Evolutionary conservation across 2,888 invertebrate genomes (phyloP).

Genomic region (Hirudinaria manillensis): DNA sequence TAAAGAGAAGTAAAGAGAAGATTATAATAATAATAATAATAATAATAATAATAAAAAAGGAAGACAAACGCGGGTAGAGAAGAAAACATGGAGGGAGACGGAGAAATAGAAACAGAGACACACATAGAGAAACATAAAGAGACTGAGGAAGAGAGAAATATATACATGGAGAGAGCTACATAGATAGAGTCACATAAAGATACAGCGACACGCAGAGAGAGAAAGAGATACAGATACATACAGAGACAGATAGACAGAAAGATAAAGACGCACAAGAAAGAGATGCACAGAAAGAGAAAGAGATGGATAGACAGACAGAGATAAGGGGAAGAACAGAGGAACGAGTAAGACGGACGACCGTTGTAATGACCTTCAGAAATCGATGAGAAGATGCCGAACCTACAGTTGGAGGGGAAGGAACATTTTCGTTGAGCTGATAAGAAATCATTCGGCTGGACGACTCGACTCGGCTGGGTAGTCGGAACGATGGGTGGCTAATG

Average conservation of each 20-base stretch:
- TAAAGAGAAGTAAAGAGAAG: neutral
- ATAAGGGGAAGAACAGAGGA: neutral
- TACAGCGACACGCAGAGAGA: neutral
- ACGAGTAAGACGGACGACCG: neutral
- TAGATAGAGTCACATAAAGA: neutral
- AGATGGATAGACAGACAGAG: neutral
- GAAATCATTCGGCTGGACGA: too few relatives aligned
- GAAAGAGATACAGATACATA: neutral
- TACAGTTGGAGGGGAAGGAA: too few relatives aligned
- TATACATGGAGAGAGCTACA: neutral
- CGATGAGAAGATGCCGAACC: neutral
- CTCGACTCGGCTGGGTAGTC: too few relatives aligned
- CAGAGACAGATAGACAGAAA: neutral
- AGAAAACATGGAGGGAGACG: neutral
- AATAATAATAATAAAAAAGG: neutral
- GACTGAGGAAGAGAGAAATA: neutral
- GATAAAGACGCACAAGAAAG: constrained; percentile 1
- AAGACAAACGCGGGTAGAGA: neutral
- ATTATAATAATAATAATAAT: neutral
- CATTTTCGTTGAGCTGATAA: too few relatives aligned
- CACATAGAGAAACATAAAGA: neutral
- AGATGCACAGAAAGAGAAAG: constrained; percentile 6
- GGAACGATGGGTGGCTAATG: too few relatives aligned
- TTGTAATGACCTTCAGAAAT: neutral
- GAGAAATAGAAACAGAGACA: neutral